phyloP scores from a whole-genome alignment of 1,140 invertebrate species.

The Drosophila subobscura region DNA sequence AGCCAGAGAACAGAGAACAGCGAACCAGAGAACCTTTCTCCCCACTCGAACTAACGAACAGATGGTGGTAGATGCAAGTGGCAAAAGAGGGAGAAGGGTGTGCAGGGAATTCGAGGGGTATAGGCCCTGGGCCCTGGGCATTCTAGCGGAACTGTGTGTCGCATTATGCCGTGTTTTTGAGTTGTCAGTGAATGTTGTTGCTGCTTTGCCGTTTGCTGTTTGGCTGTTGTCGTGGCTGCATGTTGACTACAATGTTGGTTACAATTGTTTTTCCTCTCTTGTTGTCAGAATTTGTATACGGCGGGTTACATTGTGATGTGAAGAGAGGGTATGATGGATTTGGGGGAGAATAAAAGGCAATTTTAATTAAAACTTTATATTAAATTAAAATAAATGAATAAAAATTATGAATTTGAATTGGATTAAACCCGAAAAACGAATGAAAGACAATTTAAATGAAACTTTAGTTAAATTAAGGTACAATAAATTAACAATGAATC shows the following conservation, averaged over 20 bases:
- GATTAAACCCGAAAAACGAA: too few species aligned
- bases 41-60: conserved; percentile 40
- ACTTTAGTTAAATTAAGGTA: too few species aligned
- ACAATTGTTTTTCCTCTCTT: conserved; percentile 59
- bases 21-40: conserved; percentile 51
- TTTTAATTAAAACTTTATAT: too few species aligned
- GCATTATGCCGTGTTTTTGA: conserved; percentile 70
- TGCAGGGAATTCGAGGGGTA: conserved; percentile 8
- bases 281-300: too few species aligned
- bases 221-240: conserved; percentile 72
- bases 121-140: conserved; percentile 62
- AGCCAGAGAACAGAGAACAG: conserved; percentile 17
- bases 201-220: conserved; percentile 21
- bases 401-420: too few species aligned
- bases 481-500: too few species aligned
- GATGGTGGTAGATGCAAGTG: conserved; percentile 16
- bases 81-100: conserved; percentile 16
- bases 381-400: too few species aligned
- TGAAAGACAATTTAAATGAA: too few species aligned
- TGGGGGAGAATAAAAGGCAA: too few species aligned
- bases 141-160: conserved; percentile 78
- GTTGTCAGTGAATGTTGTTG: conserved; percentile 48
- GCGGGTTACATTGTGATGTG: too few species aligned
- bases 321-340: too few species aligned
- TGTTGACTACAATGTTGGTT: conserved; percentile 68